These are phyloP conservation scores for Fringilla coelebs DNA, from an alignment of 2,797 vertebrate species.

Conservation along the genomic window DNA sequence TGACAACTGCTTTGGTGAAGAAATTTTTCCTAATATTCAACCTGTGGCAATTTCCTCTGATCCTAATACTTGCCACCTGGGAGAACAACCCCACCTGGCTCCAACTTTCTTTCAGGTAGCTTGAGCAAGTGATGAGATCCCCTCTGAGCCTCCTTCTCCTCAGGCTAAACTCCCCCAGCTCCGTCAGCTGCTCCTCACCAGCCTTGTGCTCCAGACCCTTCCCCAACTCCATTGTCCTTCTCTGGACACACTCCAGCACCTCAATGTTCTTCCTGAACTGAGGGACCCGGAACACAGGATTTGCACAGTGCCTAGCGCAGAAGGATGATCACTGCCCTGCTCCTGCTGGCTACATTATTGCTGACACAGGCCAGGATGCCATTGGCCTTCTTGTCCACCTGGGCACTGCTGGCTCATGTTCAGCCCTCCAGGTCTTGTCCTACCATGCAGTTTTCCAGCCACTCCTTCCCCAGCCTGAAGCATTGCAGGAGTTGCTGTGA, in stretches of 20 bases:
- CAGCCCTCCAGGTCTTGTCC: not conserved
- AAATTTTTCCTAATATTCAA: not conserved
- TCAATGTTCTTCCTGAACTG: not conserved
- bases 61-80: not conserved
- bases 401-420: not conserved
- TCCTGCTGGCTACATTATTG: not conserved
- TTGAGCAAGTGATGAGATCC: not conserved
- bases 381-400: not conserved
- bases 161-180: not conserved
- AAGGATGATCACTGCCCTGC: not conserved
- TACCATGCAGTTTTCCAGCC: not conserved
- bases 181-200: not conserved
- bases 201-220: not conserved
- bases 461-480: not conserved
- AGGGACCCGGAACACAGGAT: not conserved
- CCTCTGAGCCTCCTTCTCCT: not conserved
- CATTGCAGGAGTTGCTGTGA: not conserved
- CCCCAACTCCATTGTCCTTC: rapidly evolving
- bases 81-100: not conserved
- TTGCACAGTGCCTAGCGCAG: rapidly evolving
- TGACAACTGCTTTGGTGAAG: not conserved
- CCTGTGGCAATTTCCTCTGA: not conserved
- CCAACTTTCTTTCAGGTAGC: not conserved
- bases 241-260: not conserved
- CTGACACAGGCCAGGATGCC: not conserved